Base-by-base conservation (phyloP, 2,888 invertebrate species). In the Hypena proboscidalis region DNA sequence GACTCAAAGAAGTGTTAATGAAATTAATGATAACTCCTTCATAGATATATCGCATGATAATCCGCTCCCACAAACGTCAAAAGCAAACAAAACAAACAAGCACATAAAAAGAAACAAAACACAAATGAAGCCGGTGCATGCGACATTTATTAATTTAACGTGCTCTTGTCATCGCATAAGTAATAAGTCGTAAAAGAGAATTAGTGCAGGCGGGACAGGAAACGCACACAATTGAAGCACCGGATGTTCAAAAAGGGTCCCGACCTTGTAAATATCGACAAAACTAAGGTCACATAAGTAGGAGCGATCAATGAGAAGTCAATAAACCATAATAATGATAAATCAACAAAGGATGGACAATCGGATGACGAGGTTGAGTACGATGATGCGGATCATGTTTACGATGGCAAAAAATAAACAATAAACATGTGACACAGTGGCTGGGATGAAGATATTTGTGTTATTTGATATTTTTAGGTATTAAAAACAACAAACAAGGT, bases 201-300 rank as follows among this genome's bases (percentile, higher is more conserved):
- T 81, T 75, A 85, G 78, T 74, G 66, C 71, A 80, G 80, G 80
- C 73, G 80, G 61, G 80, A 80, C 83, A 78, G 87, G 88, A 88
- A 81, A 69, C 64, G 55, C 43, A 62, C 58, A 83, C 83, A 85
- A 85, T 85, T 72, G 74, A 64, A 44, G 50, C 64, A 67, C 72
- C 87, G 86, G 87, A 88, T 82, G 67, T 77, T 75, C 73, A 61
- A 74, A 71, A 81, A 82, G 83, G 83, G 84, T 71, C 76, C 51
- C 75, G 80, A 85, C 86, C 85, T 85, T 84, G 80, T 50, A 48
- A 55, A 56, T 32, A 46, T 53, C 58, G 32, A 65, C 54, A 54
- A 62, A 48, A 44, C 34, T 56, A 59, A 62, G 67, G 67, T 62
- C 51, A 59, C 2, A 38, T 42, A 3, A 35, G 36, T 32, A 31